Percentiles rank a stretch among this genome's conserved stretches.
Evolutionary conservation across 2,888 invertebrate species (phyloP).

Genomic region (Thysanoteuthis rhombus): DNA sequence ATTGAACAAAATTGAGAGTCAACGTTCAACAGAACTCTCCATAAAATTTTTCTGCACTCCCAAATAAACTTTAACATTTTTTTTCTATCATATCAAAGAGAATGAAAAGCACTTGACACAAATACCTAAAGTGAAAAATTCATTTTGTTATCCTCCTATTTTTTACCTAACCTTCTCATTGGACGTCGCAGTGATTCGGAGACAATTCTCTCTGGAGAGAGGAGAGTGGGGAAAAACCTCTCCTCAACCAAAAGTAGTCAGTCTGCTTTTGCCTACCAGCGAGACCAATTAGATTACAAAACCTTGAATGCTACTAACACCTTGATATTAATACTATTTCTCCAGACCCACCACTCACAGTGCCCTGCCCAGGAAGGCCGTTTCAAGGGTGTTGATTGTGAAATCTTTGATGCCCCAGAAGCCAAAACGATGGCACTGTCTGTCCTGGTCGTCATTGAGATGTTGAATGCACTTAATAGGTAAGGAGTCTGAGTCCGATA

Average conservation of each 20-base stretch:
- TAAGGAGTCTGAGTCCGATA: conserved; percentile 65
- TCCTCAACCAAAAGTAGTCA: not conserved
- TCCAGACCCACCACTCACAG: conserved; percentile 67
- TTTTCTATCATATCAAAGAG: too few relatives aligned
- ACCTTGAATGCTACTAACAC: conserved; percentile 28
- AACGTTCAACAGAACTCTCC: not conserved
- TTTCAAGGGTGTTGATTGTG: conserved; percentile 97
- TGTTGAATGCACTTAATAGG: conserved; percentile 99
- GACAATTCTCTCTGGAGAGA: not conserved
- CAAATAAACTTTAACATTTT: too few relatives aligned
- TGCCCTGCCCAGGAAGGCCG: conserved; percentile 67
- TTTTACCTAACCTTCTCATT: not conserved
- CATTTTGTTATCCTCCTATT: not conserved
- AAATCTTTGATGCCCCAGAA: conserved; percentile 97
- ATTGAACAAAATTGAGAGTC: not conserved
- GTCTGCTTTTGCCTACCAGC: not conserved
- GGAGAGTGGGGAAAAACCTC: not conserved
- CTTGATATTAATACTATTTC: conserved; percentile 30
- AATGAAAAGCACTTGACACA: not conserved
- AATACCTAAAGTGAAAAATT: not conserved
- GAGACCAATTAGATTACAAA: not conserved
- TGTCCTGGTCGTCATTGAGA: conserved; percentile 99
- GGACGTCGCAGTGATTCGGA: not conserved
- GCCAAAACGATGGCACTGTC: conserved; percentile 99
- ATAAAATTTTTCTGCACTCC: not conserved